These are phyloP conservation scores for Carassius auratus DNA, from an alignment of 2,113 vertebrate genomes.

Conservation along the genomic window DNA sequence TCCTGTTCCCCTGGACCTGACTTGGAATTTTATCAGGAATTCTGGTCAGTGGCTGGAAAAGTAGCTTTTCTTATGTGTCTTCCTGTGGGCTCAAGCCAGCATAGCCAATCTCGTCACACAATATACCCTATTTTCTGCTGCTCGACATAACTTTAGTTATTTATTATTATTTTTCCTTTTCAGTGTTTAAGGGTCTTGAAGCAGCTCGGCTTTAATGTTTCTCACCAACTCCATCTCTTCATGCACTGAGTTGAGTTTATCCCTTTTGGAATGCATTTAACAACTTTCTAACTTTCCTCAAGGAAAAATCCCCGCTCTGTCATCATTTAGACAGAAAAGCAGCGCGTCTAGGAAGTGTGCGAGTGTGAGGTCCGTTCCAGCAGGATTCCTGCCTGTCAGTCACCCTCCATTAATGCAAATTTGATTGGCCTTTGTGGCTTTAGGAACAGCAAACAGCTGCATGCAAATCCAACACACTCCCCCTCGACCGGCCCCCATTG, in stretches of 20 bases:
- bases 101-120: constrained; percentile 61
- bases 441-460: constrained; percentile 95
- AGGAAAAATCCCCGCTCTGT: background rate
- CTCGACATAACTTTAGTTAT: too few relatives aligned
- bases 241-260: too few relatives aligned
- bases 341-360: constrained; percentile 60
- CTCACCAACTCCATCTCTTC: too few relatives aligned
- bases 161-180: too few relatives aligned
- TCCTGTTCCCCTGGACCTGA: constrained; percentile 64
- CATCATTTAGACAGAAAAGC: constrained; percentile 42
- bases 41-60: constrained; percentile 85
- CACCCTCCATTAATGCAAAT: constrained; percentile 83
- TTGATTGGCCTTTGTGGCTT: constrained; percentile 90
- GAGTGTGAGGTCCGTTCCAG: constrained; percentile 58
- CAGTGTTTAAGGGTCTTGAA: too few relatives aligned
- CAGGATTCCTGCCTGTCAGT: constrained; percentile 77
- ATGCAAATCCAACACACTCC: constrained; percentile 82
- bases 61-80: constrained; percentile 78
- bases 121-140: constrained; percentile 18
- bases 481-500: constrained; percentile 84
- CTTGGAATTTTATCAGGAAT: constrained; percentile 83
- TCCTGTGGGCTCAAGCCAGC: constrained; percentile 70
- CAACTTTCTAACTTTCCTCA: background rate
- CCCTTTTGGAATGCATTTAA: too few relatives aligned
- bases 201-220: too few relatives aligned